These are phyloP conservation scores for Dromiciops gliroides DNA, from an alignment of 2,113 vertebrate species.

Conservation along the genomic window DNA sequence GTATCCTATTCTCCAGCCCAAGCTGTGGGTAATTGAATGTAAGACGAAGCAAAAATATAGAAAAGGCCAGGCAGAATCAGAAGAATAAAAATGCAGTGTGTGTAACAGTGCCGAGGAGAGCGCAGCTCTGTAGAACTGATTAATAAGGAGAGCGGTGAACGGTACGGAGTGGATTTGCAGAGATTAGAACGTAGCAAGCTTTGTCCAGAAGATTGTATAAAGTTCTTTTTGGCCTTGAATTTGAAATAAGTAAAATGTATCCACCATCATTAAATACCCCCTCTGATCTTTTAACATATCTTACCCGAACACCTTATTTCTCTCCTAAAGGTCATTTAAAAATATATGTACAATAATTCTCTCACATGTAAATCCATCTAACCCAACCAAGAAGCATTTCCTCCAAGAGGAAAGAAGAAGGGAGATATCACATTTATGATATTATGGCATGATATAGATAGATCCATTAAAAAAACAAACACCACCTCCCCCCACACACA, in stretches of 20 bases:
- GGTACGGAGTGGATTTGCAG: conserved; percentile 83
- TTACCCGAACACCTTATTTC: conserved; percentile 57
- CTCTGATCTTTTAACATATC: conserved; percentile 73
- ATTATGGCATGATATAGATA: background rate
- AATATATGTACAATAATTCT: conserved; percentile 52
- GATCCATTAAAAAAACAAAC: background rate
- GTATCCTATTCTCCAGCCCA: conserved; percentile 66
- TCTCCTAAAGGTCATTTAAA: conserved; percentile 49
- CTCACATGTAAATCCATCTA: background rate
- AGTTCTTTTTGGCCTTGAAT: conserved; percentile 82
- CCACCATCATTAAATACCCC: conserved; percentile 68
- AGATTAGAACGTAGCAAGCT: conserved; percentile 83
- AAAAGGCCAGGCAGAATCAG: conserved; percentile 73
- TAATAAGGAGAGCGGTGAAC: conserved; percentile 80
- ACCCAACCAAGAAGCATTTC: background rate
- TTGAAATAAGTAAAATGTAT: conserved; percentile 78
- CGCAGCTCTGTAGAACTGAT: conserved; percentile 80
- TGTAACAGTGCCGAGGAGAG: conserved; percentile 72
- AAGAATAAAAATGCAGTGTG: conserved; percentile 82
- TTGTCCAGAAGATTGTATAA: conserved; percentile 81
- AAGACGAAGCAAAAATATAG: conserved; percentile 81
- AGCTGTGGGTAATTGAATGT: conserved; percentile 79
- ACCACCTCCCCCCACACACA: background rate
- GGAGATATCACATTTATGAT: background rate
- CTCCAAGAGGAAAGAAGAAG: accelerated